These are phyloP conservation scores for Neotragus moschatus DNA, from an alignment of 2,113 vertebrate species.

Conservation along the genomic window DNA sequence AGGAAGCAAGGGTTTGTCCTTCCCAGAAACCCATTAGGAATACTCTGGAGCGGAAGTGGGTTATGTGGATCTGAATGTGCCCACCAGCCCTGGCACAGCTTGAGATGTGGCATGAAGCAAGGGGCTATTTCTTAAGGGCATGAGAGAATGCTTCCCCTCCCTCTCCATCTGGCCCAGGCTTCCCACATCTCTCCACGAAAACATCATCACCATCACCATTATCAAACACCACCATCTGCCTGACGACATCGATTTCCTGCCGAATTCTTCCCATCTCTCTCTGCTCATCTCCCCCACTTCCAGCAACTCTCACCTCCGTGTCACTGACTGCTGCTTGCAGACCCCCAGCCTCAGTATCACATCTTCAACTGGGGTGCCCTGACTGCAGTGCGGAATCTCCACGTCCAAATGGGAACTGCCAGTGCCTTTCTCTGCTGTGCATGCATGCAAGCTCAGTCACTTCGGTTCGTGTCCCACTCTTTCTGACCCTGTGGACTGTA, in stretches of 20 bases:
- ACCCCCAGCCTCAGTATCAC: not conserved
- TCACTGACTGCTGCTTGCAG: not conserved
- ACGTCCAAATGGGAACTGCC: not conserved
- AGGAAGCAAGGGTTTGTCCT: not conserved
- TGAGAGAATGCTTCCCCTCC: not conserved
- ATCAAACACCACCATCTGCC: not conserved
- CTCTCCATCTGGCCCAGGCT: not conserved
- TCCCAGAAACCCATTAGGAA: not conserved
- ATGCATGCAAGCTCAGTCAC: not conserved
- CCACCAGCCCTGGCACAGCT: not conserved
- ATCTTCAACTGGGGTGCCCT: not conserved
- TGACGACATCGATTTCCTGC: not conserved
- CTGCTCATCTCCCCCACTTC: not conserved
- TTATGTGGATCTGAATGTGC: not conserved
- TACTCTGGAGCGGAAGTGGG: not conserved
- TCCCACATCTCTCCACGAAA: not conserved
- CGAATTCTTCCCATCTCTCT: not conserved
- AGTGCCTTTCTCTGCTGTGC: not conserved
- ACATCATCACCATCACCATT: not conserved
- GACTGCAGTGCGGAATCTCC: too few species aligned
- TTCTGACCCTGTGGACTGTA: not conserved
- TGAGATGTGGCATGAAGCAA: not conserved
- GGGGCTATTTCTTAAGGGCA: not conserved
- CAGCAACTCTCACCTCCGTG: not conserved
- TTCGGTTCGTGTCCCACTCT: not conserved